Evolutionary conservation across 2,888 invertebrate genomes (phyloP), one percentile per base, ranked within the genome.

Genomic region (Physocephala rufipes): DNA sequence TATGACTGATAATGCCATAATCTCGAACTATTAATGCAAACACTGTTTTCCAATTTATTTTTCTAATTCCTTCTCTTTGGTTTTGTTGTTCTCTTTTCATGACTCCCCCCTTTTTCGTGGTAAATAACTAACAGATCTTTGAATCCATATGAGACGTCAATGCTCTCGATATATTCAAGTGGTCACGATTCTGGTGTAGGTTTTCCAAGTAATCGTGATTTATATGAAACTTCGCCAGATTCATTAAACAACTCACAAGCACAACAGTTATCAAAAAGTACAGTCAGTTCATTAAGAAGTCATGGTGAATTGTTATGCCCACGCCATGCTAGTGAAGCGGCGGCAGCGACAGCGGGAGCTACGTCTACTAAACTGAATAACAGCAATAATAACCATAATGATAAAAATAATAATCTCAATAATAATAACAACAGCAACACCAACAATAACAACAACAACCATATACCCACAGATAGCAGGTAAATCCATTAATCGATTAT

Each of bases 151-250:
- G 93, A 93, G 85, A 91, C 91, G 69, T 93, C 93, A 75, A 90
- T 93, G 85, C 92, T 92, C 79, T 93, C 93, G 76, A 88, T 93
- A 79, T 93, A 93, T 88, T 94, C 93, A 78, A 93, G 93, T 81
- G 93, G 93, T 19, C 92, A 93, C 82, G 93, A 94, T 87, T 93
- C 93, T 63, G 94, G 93, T 70, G 92, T 93, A 76, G 93, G 85
- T 86, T 77, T 88, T 82, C 76, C 84, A 1, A 81, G 85, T 80
- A 79, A 84, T 75, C 80, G 85, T 3, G 84, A 84, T 55, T 73
- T 85, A 36, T 84, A 83, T 59, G 84, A 85, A 75, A 82, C 83
- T 36, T 81, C 84, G 16, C 82, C 85, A 2, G 84, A 84, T 43
- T 80, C 83, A 30, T 84, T 83, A 68, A 82, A 80, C 67, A 68